Conservation (phyloP, 2,888 invertebrate genomes). For the Apotomis capreana region DNA sequence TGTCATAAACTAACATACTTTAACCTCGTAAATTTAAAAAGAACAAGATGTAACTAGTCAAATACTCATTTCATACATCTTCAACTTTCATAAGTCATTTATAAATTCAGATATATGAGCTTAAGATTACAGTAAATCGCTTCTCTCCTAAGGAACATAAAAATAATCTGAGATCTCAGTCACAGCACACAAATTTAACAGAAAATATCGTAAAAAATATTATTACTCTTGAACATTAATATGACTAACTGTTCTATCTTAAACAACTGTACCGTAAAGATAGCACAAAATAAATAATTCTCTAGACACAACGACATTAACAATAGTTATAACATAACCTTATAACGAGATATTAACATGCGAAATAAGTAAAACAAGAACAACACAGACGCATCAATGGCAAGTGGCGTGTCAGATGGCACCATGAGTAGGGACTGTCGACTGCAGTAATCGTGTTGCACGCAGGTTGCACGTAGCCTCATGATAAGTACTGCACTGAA, state of each 20-base stretch:
- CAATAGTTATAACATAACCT: not conserved
- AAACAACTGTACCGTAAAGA: conserved; percentile 15
- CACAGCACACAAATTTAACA: conserved; percentile 67
- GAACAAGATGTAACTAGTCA: not conserved
- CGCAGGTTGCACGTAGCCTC: not conserved
- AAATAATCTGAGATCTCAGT: conserved; percentile 70
- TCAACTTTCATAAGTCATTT: not conserved
- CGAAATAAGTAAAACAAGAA: conserved; percentile 18
- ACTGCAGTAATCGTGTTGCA: not conserved
- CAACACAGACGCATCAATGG: conserved; percentile 22
- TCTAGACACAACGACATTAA: conserved; percentile 15
- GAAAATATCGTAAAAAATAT: conserved; percentile 24
- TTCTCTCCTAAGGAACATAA: conserved; percentile 13
- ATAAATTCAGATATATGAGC: conserved; percentile 3
- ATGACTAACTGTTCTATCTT: conserved; percentile 19
- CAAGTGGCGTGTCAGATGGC: conserved; percentile 30
- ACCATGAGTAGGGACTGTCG: conserved; percentile 12
- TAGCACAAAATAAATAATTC: conserved; percentile 31
- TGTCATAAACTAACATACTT: too few relatives aligned
- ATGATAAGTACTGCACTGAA: conserved; percentile 5
- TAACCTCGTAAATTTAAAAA: not conserved
- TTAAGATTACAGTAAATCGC: conserved; percentile 6
- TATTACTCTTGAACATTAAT: conserved; percentile 20
- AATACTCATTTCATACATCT: not conserved
- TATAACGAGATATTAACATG: conserved; percentile 1